A percentile compares a stretch with the other conserved stretches of the same genome.
phyloP scores from a whole-genome alignment of 2,113 vertebrate genomes.

The Mirounga angustirostris region DNA sequence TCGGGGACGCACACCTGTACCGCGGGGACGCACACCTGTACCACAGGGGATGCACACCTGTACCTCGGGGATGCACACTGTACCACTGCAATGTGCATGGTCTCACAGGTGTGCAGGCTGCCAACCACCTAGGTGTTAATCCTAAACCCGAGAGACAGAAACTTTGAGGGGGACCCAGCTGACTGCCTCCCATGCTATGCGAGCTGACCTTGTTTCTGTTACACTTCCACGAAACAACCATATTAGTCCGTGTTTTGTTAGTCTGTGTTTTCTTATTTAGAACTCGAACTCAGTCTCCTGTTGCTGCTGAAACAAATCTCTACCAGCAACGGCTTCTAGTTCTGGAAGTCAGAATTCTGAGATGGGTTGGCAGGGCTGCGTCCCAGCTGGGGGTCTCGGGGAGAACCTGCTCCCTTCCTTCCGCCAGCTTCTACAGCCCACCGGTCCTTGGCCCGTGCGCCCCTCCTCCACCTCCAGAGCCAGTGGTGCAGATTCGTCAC shows the following conservation, averaged over 20 bases:
- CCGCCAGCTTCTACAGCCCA: neutral
- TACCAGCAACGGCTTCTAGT: neutral
- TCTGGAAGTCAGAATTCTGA: neutral
- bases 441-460: neutral
- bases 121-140: neutral
- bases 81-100: too few relatives aligned
- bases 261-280: neutral
- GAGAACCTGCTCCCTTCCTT: too few relatives aligned
- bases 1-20: rapidly evolving
- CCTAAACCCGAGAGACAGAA: neutral
- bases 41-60: too few relatives aligned
- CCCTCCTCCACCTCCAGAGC: neutral
- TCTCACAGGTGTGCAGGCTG: neutral
- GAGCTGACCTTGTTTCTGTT: neutral
- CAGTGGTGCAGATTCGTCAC: neutral
- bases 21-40: rapidly evolving
- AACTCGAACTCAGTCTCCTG: neutral
- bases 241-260: neutral
- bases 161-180: neutral
- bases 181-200: neutral
- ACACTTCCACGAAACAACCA: neutral
- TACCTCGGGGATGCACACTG: rapidly evolving
- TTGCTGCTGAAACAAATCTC: neutral
- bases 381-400: neutral
- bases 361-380: neutral